These are phyloP conservation scores for Blastobasis lacticolella DNA, from an alignment of 2,888 invertebrate species.

Conservation along the genomic window DNA sequence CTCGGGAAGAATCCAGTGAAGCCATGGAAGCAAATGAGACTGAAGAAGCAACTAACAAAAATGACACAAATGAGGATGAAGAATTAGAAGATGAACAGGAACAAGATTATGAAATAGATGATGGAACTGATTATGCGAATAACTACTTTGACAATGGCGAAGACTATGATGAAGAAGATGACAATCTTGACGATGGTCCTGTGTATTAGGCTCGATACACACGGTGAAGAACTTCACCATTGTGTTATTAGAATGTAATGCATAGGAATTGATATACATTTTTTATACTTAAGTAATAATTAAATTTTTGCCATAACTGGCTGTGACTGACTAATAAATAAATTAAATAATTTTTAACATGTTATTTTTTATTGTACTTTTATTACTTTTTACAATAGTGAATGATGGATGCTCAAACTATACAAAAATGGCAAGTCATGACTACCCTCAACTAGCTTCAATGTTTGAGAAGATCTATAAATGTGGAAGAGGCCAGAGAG, in stretches of 20 bases:
- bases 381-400: too few relatives aligned
- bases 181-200: slow-evolving; percentile 88
- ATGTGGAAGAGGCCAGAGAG: too few relatives aligned
- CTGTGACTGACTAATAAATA: too few relatives aligned
- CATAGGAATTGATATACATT: background rate
- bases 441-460: too few relatives aligned
- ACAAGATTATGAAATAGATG: slow-evolving; percentile 90
- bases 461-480: too few relatives aligned
- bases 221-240: background rate
- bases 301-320: too few relatives aligned
- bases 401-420: too few relatives aligned
- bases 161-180: slow-evolving; percentile 89
- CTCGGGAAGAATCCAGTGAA: slow-evolving; percentile 59
- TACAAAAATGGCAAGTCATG: too few relatives aligned
- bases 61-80: slow-evolving; percentile 72
- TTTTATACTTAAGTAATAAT: too few relatives aligned
- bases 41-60: slow-evolving; percentile 56
- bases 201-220: slow-evolving; percentile 72
- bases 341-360: too few relatives aligned
- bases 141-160: slow-evolving; percentile 93
- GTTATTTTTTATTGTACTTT: too few relatives aligned
- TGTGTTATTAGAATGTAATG: background rate
- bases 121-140: slow-evolving; percentile 90
- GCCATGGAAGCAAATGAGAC: slow-evolving; percentile 63
- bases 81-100: slow-evolving; percentile 77